A percentile compares a stretch with the other conserved stretches of the same genome.
These are phyloP conservation scores for Megalurothrips usitatus DNA, from an alignment of 2,888 invertebrate genomes.

Conservation along the genomic window DNA sequence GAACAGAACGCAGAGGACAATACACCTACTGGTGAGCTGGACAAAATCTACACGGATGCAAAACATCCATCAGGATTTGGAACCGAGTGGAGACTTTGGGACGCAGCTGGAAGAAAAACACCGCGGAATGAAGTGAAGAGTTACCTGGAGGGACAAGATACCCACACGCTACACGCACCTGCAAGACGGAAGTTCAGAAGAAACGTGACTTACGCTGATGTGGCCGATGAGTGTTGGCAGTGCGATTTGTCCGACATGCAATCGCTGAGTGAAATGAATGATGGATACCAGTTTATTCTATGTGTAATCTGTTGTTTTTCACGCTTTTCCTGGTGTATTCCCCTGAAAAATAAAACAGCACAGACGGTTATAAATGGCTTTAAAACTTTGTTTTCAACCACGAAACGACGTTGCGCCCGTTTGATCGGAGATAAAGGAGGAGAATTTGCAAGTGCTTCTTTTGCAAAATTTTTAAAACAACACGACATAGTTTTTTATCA, in stretches of 20 bases:
- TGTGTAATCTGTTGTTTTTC: background rate
- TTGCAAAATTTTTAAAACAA: slow-evolving; percentile 33
- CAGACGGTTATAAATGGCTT: slow-evolving; percentile 21
- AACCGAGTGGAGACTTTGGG: too few relatives aligned
- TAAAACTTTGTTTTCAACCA: background rate
- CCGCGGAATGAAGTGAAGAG: background rate
- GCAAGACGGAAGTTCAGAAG: background rate
- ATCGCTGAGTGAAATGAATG: background rate
- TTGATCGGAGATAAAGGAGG: background rate
- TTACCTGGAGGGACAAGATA: background rate
- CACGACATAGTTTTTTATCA: slow-evolving; percentile 38
- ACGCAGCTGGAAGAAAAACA: too few relatives aligned
- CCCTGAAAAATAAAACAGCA: background rate
- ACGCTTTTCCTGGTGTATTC: background rate
- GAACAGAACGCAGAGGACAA: background rate
- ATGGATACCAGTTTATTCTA: background rate
- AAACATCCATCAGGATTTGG: background rate
- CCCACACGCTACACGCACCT: background rate
- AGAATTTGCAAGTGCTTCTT: background rate
- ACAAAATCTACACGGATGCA: background rate
- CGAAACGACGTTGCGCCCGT: background rate
- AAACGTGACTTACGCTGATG: background rate
- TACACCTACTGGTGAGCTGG: background rate
- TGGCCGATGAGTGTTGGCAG: background rate
- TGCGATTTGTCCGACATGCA: background rate